Base-by-base conservation (phyloP, 2,797 vertebrate species). In the Sebastes taczanowskii region DNA sequence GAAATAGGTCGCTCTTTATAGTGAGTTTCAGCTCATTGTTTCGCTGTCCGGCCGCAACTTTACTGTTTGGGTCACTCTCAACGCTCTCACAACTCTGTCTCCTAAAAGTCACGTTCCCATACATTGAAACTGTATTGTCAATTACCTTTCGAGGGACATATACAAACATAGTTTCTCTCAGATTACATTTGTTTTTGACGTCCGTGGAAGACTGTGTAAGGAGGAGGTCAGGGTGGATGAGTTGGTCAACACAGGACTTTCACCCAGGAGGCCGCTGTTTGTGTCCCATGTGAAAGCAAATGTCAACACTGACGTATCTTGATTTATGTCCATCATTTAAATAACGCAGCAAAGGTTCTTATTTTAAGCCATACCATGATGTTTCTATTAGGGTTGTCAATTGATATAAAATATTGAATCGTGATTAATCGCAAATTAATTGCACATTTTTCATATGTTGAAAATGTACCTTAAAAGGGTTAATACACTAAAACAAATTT, bases 401-500 rank as follows among this genome's bases (percentile, higher is more conserved):
- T 42, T 16, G 14, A 42, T 42, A 6, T 42, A 42, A 42, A 42
- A 42, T 42, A 16, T 42, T 38, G 35, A 38, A 38, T 38, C 2
- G 14, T 46, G 42, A 46, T 46, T 46, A 46, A 46, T 46, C 42
- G 14, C 42, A 46, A 46, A 46, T 46, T 46, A 46, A 46, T 46
- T 0, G 42, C 42, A 46, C 14, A 18, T 18, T 46, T 16, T 46
- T 46, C 0, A 46, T 46, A 0, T 46, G 42, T 46, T 46, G 1
- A 46, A 46, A 16, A 46, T 46, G 14, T 18, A 46, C 42, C 14
- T 18, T 46, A 46, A 18, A 46, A 18, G 42, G 14, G 14, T 46
- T 46, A 18, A 18, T 18, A 0, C 42, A 0, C 18, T 46, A 46
- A 46, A 46, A 16, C 0, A 18, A 46, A 46, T 7, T 0, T 0